Base-by-base conservation (phyloP, 2,888 invertebrate species). In the Agrilus mali region DNA sequence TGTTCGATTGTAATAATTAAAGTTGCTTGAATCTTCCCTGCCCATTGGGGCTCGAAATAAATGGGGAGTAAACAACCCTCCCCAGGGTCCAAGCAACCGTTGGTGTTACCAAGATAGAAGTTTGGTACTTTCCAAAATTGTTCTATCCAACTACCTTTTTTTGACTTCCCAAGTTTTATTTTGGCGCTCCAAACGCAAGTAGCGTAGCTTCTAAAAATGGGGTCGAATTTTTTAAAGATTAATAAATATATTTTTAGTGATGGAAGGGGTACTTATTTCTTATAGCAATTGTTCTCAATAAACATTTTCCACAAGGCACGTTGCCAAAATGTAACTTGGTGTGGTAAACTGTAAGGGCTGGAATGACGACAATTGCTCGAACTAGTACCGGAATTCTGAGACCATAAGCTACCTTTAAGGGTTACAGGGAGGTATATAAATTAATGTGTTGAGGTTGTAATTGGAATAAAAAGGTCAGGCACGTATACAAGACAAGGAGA, bases 221-320 rank as follows among this genome's bases (percentile, higher is more conserved):
- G 39, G 15, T 39, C n/a, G 10, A 27, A 22, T 22, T 10, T 27
- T 27, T 27, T 27, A 10, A 2, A 10, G 27, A 27, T 20, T 4
- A 20, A 20, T 3, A 27, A 10, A 27, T 27, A 4, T 20, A 20
- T 39, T 42, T 15, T 65, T 70, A 67, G 6, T 20, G 20, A 6
- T 4, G 20, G 20, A 17, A 6, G 20, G 20, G 20, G 5, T 66
- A 78, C 79, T 70, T 65, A 53, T 80, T 80, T 57, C 68, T 69
- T 1, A 80, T 53, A 7, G 72, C 63, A 49, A 80, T 63, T 7
- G 70, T 67, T 55, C 64, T 69, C 49, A 73, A 61, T 38, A 72
- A 61, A 59, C 76, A 75, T 52, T 76, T 68, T 1, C 80, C 80
- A 53, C 78, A 72, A 55, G 71, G 63, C 3, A 80, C 75, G 8